Evolutionary conservation across 1,140 invertebrate genomes (phyloP), one percentile per base, ranked within the genome.

Genomic region (Conus ventricosus): DNA sequence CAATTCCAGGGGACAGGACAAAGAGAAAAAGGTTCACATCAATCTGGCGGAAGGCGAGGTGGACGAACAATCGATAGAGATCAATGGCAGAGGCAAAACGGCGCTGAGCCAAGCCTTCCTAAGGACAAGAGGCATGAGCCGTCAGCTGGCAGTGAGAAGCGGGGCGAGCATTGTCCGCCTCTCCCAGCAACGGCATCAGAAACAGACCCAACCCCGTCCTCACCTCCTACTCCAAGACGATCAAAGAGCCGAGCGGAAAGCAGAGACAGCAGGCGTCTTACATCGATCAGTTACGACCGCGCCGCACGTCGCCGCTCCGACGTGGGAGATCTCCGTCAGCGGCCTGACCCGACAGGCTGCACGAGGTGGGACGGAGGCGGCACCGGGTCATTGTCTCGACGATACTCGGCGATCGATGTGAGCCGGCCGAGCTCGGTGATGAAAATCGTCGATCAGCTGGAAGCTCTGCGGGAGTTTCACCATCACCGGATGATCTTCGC

Each of bases 361-460:
- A 13, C 76, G 10, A 7, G 27, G 39, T 0, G 3, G 39, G 76
- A 51, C 25, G 8, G 76, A 55, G 23, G 27, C 6, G 13, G 51
- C 17, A 81, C 4, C 80, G 80, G 39, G 17, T 54, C 51, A 20
- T 51, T 81, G 80, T 81, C 80, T 8, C 80, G 80, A 51, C 39
- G 80, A 4, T 54, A 54, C 39, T 81, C 80, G 51, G 39, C 80
- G 51, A 54, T 54, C 51, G 80, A 81, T 81, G 80, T 54, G 7
- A 53, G 51, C 51, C 13, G 80, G 80, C 80, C 27, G 3, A 23
- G 80, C 15, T 81, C 80, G 13, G 13, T 81, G 6, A 81, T 81
- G 80, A 81, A 81, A 81, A 81, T 81, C 2, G 80, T 54, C 10
- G 80, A 81, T 54, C 39, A 81, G 51, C 51, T 81, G 51, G 80